Conservation (phyloP, 2,113 vertebrate species). For the Canis aureus region DNA sequence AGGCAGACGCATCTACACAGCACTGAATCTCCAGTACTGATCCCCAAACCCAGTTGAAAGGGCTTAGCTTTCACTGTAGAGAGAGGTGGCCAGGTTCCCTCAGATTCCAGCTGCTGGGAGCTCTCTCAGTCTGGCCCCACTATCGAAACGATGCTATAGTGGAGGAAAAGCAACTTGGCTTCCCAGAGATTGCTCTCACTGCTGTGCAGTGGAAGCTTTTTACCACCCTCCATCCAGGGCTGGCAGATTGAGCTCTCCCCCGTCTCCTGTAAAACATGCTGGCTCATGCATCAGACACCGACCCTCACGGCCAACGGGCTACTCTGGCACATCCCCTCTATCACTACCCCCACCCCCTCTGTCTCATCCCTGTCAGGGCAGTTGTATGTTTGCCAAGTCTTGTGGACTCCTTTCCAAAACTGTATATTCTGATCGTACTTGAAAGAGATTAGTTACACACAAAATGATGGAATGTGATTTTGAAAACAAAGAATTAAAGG, state of each 20-base stretch:
- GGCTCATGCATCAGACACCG: background rate
- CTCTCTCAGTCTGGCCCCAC: background rate
- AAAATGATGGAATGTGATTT: conserved; percentile 1
- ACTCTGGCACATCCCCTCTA: background rate
- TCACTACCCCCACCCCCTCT: background rate
- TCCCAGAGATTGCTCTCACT: background rate
- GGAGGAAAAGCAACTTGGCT: background rate
- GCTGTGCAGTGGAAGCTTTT: background rate
- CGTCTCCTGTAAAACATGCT: background rate
- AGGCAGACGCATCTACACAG: background rate
- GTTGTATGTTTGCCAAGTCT: background rate
- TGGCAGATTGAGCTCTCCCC: background rate
- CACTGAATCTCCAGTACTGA: background rate
- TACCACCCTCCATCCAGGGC: background rate
- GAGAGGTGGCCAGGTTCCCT: background rate
- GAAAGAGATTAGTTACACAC: background rate
- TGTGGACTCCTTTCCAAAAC: conserved; percentile 3
- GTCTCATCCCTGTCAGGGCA: background rate
- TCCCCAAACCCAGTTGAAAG: background rate
- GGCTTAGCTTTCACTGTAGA: background rate
- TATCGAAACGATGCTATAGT: background rate
- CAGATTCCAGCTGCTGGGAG: background rate
- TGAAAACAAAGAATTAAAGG: conserved; percentile 25
- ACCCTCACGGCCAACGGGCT: background rate
- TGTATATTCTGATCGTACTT: background rate